A percentile compares a stretch with the other conserved stretches of the same genome.
These are phyloP conservation scores for Thysanoteuthis rhombus DNA, from an alignment of 2,888 invertebrate species.

Conservation along the genomic window DNA sequence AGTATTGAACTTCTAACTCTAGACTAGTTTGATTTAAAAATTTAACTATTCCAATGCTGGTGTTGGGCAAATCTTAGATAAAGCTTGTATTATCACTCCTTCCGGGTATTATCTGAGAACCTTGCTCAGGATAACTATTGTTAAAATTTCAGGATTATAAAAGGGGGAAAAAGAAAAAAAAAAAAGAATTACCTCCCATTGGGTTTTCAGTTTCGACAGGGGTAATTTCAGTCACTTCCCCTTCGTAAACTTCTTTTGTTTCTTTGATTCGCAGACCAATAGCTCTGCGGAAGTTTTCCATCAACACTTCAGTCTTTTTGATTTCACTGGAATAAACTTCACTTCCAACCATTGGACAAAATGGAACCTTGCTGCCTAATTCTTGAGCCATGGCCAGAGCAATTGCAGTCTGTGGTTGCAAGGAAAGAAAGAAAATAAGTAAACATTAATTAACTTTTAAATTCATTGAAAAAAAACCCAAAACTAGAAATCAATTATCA, in stretches of 20 bases:
- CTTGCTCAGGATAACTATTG: too few relatives aligned
- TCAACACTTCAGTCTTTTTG: conserved; percentile 98
- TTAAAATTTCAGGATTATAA: too few relatives aligned
- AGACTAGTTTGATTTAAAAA: too few relatives aligned
- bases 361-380: conserved; percentile 86
- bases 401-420: conserved; percentile 85
- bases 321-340: conserved; percentile 97
- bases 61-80: too few relatives aligned
- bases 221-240: conserved; percentile 97
- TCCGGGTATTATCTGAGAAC: too few relatives aligned
- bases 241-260: conserved; percentile 99
- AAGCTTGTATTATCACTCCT: too few relatives aligned
- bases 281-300: conserved; percentile 98
- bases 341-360: conserved; percentile 76
- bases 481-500: too few relatives aligned
- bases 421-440: background rate
- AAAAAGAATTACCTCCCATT: conserved; percentile 78
- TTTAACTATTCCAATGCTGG: too few relatives aligned
- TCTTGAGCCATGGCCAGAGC: conserved; percentile 98
- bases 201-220: conserved; percentile 98
- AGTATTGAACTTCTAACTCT: too few relatives aligned
- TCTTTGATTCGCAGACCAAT: conserved; percentile 84
- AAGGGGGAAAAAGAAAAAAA: background rate
- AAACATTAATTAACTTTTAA: too few relatives aligned
- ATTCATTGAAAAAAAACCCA: too few relatives aligned